A percentile compares a stretch with the other conserved stretches of the same genome.
phyloP scores from a whole-genome alignment of 1,140 invertebrate species.

The Centruroides sculpturatus region DNA sequence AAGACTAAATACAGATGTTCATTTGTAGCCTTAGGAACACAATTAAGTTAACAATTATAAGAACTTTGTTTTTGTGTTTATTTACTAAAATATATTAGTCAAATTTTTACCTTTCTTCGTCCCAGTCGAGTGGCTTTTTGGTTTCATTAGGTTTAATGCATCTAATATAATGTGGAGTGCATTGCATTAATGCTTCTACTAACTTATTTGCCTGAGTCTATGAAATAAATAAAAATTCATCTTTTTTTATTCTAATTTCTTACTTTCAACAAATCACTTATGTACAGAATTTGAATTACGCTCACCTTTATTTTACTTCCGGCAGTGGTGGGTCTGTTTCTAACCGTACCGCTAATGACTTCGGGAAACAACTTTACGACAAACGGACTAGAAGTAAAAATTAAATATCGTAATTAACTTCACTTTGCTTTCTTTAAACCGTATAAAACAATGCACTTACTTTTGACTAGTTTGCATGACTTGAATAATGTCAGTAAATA shows the following conservation, averaged over 20 bases:
- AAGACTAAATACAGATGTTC: too few species aligned
- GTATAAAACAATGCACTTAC: constrained; percentile 31
- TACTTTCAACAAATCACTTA: not conserved
- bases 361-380: constrained; percentile 47
- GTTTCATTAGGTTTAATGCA: constrained; percentile 98
- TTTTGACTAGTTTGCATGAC: constrained; percentile 55
- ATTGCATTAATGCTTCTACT: constrained; percentile 77
- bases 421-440: not conserved
- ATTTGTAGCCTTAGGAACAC: too few species aligned
- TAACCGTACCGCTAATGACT: constrained; percentile 35
- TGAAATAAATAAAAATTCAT: constrained; percentile 2
- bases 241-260: not conserved
- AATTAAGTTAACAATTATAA: too few species aligned
- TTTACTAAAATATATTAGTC: too few species aligned
- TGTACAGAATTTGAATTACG: not conserved
- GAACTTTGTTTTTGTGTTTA: too few species aligned
- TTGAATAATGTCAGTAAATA: constrained; percentile 54
- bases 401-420: too few species aligned
- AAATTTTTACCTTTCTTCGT: constrained; percentile 29
- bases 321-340: constrained; percentile 50
- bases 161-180: constrained; percentile 91
- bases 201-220: constrained; percentile 74
- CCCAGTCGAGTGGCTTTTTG: constrained; percentile 56
- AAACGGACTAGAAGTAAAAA: constrained; percentile 36
- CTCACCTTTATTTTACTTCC: constrained; percentile 51